A percentile compares a stretch with the other conserved stretches of the same genome.
Conservation (phyloP, 2,888 invertebrate genomes). For the Microdon myrmicae region DNA sequence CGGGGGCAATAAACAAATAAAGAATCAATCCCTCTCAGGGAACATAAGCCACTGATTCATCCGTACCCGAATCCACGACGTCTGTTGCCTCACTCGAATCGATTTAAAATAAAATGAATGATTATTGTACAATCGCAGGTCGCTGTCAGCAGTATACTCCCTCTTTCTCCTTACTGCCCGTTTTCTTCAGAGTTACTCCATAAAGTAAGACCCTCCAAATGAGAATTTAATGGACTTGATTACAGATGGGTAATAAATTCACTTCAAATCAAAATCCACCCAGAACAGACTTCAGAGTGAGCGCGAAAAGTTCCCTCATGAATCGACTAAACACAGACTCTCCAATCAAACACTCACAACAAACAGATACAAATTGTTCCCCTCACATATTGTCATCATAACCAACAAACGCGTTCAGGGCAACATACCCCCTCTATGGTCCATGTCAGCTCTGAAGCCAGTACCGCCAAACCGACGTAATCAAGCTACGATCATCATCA, state of each 20-base stretch:
- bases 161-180: constrained; percentile 12
- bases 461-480: neutral
- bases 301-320: constrained; percentile 9
- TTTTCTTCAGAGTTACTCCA: constrained; percentile 12
- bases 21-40: constrained; percentile 27
- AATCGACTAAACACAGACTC: constrained; percentile 39
- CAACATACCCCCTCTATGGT: constrained; percentile 3
- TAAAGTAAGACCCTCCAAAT: constrained; percentile 30
- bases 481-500: neutral
- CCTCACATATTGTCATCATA: constrained; percentile 52
- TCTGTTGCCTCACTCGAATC: too few species aligned
- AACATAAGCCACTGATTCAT: neutral
- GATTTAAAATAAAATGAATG: constrained; percentile 48
- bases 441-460: constrained; percentile 2
- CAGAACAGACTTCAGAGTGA: constrained; percentile 8
- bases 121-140: constrained; percentile 31
- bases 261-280: constrained; percentile 47
- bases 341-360: constrained; percentile 51
- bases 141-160: neutral
- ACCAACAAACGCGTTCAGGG: constrained; percentile 34
- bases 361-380: constrained; percentile 51
- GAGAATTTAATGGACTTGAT: constrained; percentile 58
- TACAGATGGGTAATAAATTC: constrained; percentile 56
- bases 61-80: constrained; percentile 4
- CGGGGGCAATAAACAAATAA: constrained; percentile 41